phyloP scores from a whole-genome alignment of 1,140 invertebrate genomes.

The Euglossa dilemma region DNA sequence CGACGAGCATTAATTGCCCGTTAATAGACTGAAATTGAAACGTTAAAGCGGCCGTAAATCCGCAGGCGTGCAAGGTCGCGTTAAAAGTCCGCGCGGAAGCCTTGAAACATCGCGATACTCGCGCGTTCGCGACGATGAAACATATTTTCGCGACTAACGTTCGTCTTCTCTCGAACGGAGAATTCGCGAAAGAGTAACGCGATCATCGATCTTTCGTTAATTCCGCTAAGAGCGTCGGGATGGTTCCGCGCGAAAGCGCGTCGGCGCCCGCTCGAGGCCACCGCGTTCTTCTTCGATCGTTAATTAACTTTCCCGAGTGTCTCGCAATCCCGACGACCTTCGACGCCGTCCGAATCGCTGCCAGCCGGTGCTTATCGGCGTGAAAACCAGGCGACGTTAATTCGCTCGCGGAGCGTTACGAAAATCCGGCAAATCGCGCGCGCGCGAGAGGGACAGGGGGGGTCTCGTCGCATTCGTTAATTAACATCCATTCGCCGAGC shows the following conservation, averaged over 20 bases:
- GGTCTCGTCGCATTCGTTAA: too few species aligned
- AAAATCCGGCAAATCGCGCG: neutral
- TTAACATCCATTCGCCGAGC: too few species aligned
- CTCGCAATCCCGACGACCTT: neutral
- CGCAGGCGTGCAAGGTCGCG: neutral
- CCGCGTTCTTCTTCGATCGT: conserved; percentile 1
- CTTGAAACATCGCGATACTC: neutral
- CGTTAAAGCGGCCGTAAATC: conserved; percentile 8
- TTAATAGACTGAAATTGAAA: conserved; percentile 1
- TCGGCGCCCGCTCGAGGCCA: neutral
- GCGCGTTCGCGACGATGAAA: too few species aligned
- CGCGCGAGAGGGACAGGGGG: too few species aligned
- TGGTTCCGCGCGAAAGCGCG: neutral
- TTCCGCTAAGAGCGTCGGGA: neutral
- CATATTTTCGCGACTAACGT: too few species aligned
- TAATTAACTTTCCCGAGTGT: conserved; percentile 10
- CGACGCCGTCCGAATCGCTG: neutral
- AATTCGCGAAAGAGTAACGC: too few species aligned
- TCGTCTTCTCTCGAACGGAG: too few species aligned
- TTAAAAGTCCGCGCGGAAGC: neutral
- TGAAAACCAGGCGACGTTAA: neutral
- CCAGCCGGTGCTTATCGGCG: neutral
- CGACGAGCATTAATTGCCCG: neutral
- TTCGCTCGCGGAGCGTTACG: neutral
- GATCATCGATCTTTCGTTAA: conserved; percentile 39